Evolutionary conservation across 1,140 invertebrate species (phyloP).

Genomic region (Ptiloglossa arizonensis): DNA sequence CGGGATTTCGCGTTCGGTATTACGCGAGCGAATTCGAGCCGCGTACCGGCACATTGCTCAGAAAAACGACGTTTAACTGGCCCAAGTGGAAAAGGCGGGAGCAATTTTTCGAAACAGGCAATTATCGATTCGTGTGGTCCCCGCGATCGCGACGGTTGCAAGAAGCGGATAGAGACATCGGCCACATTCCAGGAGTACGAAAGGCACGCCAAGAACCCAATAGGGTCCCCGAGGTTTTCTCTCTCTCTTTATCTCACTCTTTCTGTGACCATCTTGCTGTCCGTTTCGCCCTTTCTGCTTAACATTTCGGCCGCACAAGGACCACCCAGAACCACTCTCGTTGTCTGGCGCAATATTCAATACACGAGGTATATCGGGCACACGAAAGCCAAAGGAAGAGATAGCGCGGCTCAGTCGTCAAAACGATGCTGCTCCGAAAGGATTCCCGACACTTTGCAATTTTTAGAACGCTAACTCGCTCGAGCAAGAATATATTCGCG

Average conservation of each 20-base stretch:
- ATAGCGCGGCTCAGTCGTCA: constrained; percentile 13
- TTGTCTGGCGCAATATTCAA: constrained; percentile 66
- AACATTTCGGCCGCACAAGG: constrained; percentile 74
- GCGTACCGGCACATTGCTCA: constrained; percentile 65
- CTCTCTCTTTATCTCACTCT: constrained; percentile 62
- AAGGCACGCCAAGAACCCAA: constrained; percentile 73
- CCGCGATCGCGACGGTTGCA: constrained; percentile 53
- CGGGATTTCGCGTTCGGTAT: constrained; percentile 66
- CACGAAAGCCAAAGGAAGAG: constrained; percentile 38
- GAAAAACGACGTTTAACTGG: constrained; percentile 76
- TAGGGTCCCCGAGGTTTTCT: constrained; percentile 59
- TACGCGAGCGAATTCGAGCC: constrained; percentile 70
- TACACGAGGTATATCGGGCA: constrained; percentile 52
- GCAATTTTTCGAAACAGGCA: constrained; percentile 78
- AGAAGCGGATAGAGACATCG: constrained; percentile 82
- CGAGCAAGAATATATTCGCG: neutral
- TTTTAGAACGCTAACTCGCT: neutral
- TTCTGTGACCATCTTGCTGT: constrained; percentile 60
- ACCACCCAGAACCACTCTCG: constrained; percentile 72
- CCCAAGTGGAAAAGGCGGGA: constrained; percentile 76
- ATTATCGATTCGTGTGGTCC: constrained; percentile 82
- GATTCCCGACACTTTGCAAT: constrained; percentile 14
- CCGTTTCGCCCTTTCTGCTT: constrained; percentile 70
- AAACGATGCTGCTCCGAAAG: constrained; percentile 19
- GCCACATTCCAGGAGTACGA: constrained; percentile 78